Evolutionary conservation across 2,888 invertebrate genomes (phyloP).

Genomic region (Tolmerus cingulatus): DNA sequence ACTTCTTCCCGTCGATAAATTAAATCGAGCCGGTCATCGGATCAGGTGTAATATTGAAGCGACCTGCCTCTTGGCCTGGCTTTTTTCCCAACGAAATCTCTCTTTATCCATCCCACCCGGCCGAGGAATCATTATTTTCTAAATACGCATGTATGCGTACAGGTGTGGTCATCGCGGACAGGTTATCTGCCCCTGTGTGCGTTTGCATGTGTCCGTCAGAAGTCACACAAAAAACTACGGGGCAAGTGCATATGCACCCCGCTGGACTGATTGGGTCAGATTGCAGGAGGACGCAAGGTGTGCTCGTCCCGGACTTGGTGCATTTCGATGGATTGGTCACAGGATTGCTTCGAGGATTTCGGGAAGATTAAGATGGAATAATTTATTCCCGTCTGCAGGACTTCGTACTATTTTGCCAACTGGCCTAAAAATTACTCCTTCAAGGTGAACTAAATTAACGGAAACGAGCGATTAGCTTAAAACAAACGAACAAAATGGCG

Average conservation of each 20-base stretch:
- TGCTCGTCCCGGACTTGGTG: not conserved
- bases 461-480: constrained; percentile 18
- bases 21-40: not conserved
- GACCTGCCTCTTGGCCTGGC: not conserved
- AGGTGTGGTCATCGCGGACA: constrained; percentile 30
- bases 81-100: not conserved
- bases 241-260: constrained; percentile 27
- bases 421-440: not conserved
- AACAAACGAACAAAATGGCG: constrained; percentile 11
- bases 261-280: constrained; percentile 46
- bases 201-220: not conserved
- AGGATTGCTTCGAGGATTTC: not conserved
- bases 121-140: not conserved
- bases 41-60: constrained; percentile 3
- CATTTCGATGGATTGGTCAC: not conserved
- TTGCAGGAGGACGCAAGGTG: constrained; percentile 45
- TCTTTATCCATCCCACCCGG: not conserved
- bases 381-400: not conserved
- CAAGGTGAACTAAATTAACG: not conserved
- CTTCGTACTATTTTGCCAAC: not conserved
- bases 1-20: constrained; percentile 6
- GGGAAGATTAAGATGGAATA: not conserved
- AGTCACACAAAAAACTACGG: not conserved
- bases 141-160: constrained; percentile 17
- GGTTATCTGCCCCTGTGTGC: not conserved